A percentile compares a stretch with the other conserved stretches of the same genome.
Evolutionary conservation across 2,888 invertebrate genomes (phyloP).

Genomic region (Panzeria rudis): DNA sequence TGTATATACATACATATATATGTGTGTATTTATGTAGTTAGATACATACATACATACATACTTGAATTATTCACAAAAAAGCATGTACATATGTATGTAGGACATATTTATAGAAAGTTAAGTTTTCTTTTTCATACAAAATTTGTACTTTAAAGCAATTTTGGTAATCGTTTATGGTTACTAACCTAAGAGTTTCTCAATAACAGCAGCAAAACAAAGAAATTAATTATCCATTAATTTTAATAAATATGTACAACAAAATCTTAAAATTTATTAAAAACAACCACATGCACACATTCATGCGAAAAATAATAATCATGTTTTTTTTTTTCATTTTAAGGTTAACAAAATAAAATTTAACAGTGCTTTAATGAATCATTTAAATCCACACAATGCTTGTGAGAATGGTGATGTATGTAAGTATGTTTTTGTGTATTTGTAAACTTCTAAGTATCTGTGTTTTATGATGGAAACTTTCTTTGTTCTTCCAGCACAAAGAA

Average conservation of each 20-base stretch:
- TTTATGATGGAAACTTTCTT: constrained; percentile 61
- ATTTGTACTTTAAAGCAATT: no score
- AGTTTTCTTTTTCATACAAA: no score
- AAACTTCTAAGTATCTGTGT: constrained; percentile 29
- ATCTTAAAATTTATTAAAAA: neutral
- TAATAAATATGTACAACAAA: neutral
- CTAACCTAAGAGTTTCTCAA: no score
- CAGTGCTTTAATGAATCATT: constrained; percentile 67
- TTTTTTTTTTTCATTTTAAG: constrained; percentile 52
- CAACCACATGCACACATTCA: neutral
- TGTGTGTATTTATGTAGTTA: no score
- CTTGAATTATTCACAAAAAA: no score
- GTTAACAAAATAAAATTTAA: constrained; percentile 66
- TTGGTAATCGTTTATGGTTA: no score
- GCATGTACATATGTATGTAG: no score
- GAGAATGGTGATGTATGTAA: constrained; percentile 1
- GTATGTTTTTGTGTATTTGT: neutral
- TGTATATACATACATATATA: no score
- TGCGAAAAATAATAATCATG: constrained; percentile 29
- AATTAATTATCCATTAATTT: constrained; percentile 28
- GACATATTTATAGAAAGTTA: no score
- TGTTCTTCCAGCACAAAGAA: constrained; percentile 69
- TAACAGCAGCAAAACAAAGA: constrained; percentile 1
- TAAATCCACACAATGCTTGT: constrained; percentile 53
- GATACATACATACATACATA: no score